phyloP scores from a whole-genome alignment of 2,888 invertebrate species.

The Hypomecis atomaria region DNA sequence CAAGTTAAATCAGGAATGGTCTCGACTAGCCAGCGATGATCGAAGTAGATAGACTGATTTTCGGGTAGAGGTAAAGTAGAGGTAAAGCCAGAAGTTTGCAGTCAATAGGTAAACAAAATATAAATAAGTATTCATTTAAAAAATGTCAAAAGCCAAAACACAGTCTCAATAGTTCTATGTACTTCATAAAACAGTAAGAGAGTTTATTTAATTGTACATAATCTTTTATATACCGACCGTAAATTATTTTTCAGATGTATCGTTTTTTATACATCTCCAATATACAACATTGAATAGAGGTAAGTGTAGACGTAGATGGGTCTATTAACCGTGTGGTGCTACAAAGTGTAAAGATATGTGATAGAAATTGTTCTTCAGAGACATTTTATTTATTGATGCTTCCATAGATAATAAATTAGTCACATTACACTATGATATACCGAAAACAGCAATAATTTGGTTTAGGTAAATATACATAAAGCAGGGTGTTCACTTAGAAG shows the following conservation, averaged over 20 bases:
- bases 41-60: slow-evolving; percentile 82
- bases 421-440: slow-evolving; percentile 68
- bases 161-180: slow-evolving; percentile 74
- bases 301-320: slow-evolving; percentile 82
- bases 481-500: no score
- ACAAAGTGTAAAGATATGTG: slow-evolving; percentile 83
- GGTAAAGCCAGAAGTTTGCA: slow-evolving; percentile 68
- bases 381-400: slow-evolving; percentile 83
- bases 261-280: slow-evolving; percentile 83
- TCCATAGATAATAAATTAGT: slow-evolving; percentile 78
- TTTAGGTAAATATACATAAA: slow-evolving; percentile 66
- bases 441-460: slow-evolving; percentile 75
- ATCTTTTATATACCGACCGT: slow-evolving; percentile 81
- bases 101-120: slow-evolving; percentile 74
- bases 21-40: slow-evolving; percentile 72
- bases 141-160: slow-evolving; percentile 76
- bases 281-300: slow-evolving; percentile 82
- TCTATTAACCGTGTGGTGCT: slow-evolving; percentile 84
- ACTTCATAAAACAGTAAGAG: slow-evolving; percentile 78
- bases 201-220: slow-evolving; percentile 83
- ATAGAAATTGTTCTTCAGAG: slow-evolving; percentile 83
- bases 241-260: slow-evolving; percentile 84
- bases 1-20: slow-evolving; percentile 49
- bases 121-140: slow-evolving; percentile 68
- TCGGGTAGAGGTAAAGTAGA: slow-evolving; percentile 79